Conservation (phyloP, 2,888 invertebrate species). For the Chymomyza caudatula region DNA sequence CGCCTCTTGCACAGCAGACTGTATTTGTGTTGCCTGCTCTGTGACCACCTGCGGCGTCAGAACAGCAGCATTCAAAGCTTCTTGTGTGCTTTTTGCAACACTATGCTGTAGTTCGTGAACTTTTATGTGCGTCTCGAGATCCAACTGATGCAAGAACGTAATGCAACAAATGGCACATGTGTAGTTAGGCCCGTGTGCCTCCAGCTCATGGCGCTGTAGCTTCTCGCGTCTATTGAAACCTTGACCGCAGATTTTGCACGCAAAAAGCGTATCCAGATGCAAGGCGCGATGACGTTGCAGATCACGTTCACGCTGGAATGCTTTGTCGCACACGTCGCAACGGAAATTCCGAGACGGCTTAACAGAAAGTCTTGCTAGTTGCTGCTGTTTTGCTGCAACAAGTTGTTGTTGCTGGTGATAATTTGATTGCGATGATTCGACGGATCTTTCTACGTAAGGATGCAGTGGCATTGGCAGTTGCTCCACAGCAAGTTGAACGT, state of each 20-base stretch:
- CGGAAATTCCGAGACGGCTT: slow-evolving; percentile 79
- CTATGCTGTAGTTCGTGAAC: slow-evolving; percentile 75
- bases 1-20: slow-evolving; percentile 16
- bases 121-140: slow-evolving; percentile 74
- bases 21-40: background rate
- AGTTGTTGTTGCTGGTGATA: slow-evolving; percentile 13
- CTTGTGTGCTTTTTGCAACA: slow-evolving; percentile 54
- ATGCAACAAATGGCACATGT: slow-evolving; percentile 82
- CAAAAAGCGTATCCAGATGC: slow-evolving; percentile 84
- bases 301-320: slow-evolving; percentile 84
- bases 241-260: slow-evolving; percentile 83
- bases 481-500: slow-evolving; percentile 12
- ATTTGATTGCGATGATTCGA: slow-evolving; percentile 11
- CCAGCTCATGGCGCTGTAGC: slow-evolving; percentile 81
- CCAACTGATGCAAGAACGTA: slow-evolving; percentile 69
- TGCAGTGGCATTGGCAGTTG: slow-evolving; percentile 47
- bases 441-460: slow-evolving; percentile 48
- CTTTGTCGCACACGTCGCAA: slow-evolving; percentile 84
- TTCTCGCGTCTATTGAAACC: slow-evolving; percentile 82
- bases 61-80: slow-evolving; percentile 47
- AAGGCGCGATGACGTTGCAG: slow-evolving; percentile 84
- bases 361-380: slow-evolving; percentile 15
- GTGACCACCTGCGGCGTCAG: slow-evolving; percentile 9
- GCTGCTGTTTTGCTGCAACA: slow-evolving; percentile 29
- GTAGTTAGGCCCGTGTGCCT: slow-evolving; percentile 82